phyloP scores from a whole-genome alignment of 37 sponge, comb jelly and placozoan species.

The Spongilla lacustris region DNA sequence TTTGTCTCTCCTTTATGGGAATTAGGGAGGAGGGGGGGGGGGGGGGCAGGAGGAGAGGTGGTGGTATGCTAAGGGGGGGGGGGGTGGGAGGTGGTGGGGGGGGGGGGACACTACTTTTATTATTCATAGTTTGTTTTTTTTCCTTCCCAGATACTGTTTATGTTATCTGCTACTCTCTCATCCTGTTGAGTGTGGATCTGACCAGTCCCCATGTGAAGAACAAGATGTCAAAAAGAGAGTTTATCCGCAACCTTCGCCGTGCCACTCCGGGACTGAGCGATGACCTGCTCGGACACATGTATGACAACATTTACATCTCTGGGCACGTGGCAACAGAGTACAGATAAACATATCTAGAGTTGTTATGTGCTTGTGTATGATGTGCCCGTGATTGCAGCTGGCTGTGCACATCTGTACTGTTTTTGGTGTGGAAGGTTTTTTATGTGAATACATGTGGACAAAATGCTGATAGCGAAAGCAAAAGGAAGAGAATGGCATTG shows the following conservation, averaged over 20 bases:
- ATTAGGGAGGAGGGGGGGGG: not conserved
- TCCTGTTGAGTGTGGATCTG: constrained; percentile 82
- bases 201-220: constrained; percentile 87
- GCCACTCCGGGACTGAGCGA: constrained; percentile 42
- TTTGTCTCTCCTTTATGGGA: no score
- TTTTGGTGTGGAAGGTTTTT: no score
- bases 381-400: no score
- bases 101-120: not conserved
- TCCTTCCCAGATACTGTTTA: constrained; percentile 50
- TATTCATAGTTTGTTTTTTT: not conserved
- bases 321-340: constrained; percentile 81
- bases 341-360: not conserved
- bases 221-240: constrained; percentile 94
- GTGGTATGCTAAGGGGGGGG: not conserved
- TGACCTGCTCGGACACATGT: constrained; percentile 79
- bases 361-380: no score
- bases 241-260: constrained; percentile 78
- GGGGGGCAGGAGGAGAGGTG: not conserved
- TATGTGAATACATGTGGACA: no score
- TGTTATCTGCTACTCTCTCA: constrained; percentile 85
- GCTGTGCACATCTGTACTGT: no score
- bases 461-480: no score
- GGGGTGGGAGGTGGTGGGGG: not conserved
- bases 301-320: constrained; percentile 80
- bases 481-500: no score